Conservation (phyloP, 1,140 invertebrate species). For the Reticulitermes speratus region DNA sequence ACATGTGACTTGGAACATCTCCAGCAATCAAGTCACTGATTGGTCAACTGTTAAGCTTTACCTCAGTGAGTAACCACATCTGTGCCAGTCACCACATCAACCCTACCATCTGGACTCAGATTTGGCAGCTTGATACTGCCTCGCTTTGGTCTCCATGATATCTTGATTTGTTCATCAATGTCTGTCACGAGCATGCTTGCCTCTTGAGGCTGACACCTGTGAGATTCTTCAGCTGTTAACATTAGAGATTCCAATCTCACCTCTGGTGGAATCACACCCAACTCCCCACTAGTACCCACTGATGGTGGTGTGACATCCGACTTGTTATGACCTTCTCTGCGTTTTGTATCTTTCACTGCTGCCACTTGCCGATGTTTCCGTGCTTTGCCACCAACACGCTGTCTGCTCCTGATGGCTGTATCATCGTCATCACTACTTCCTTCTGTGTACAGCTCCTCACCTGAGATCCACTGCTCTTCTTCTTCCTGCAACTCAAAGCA, state of each 20-base stretch:
- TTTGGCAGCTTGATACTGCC: constrained; percentile 40
- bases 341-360: neutral
- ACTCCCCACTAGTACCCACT: neutral
- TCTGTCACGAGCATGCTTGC: neutral
- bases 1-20: no score
- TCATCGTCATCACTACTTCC: constrained; percentile 40
- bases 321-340: neutral
- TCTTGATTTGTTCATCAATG: constrained; percentile 31
- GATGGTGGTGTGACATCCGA: neutral
- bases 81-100: neutral
- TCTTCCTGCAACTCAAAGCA: constrained; percentile 37
- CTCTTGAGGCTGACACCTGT: neutral
- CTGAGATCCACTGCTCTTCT: constrained; percentile 42
- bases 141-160: constrained; percentile 40
- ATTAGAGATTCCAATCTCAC: neutral
- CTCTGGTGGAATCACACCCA: neutral
- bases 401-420: constrained; percentile 20
- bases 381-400: neutral
- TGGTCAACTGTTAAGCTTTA: no score
- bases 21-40: no score
- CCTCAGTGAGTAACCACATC: neutral
- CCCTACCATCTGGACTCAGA: constrained; percentile 20
- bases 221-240: neutral
- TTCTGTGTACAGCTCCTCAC: constrained; percentile 40
- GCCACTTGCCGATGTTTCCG: neutral